Evolutionary conservation across 2,113 vertebrate genomes (phyloP), one percentile per base, ranked within the genome.

Genomic region (Oenanthe melanoleuca): DNA sequence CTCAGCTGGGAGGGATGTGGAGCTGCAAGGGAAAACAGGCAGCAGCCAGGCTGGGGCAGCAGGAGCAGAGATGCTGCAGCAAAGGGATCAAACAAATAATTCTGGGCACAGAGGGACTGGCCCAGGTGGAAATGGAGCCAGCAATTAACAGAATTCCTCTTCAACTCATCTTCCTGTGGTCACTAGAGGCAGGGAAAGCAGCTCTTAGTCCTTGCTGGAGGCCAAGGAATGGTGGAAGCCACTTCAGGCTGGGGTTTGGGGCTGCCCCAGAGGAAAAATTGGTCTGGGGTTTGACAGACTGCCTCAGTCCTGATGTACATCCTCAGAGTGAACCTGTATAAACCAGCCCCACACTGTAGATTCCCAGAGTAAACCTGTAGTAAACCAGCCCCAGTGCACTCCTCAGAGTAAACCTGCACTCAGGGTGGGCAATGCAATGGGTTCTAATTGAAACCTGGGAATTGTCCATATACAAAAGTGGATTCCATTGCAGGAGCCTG

Each of bases 381-480:
- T 70, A 22, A 52, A 52, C 14, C 14, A 45, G 33, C 24, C 40
- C 40, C 72, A 59, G 2, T 28, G 24, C 12, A 34, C 49, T 17
- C 19, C 24, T 18, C 24, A 14, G 3, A 26, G 25, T 8, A 59
- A 89, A 60, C 10, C 50, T 56, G 40, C 13, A 2, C 22, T 38
- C 50, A 33, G 55, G 28, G 16, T 70, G 57, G 15, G 19, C 23
- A 9, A 6, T 12, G 37, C 3, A 1, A 4, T 6, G 42, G 38
- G 3, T 11, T 17, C 19, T 4, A 50, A 53, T 22, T 56, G 31
- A 33, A 6, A 6, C 4, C 34, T 1, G 9, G 53, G 60, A 84
- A 23, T 1, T 31, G 24, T 12, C 57, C 44, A 1, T 3, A 0
- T 5, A 7, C 24, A 47, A 12, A 45, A 44, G 12, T 1, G 0